Evolutionary conservation across 2,113 vertebrate species (phyloP), one percentile per base, ranked within the genome.

Genomic region (Sceloporus undulatus): DNA sequence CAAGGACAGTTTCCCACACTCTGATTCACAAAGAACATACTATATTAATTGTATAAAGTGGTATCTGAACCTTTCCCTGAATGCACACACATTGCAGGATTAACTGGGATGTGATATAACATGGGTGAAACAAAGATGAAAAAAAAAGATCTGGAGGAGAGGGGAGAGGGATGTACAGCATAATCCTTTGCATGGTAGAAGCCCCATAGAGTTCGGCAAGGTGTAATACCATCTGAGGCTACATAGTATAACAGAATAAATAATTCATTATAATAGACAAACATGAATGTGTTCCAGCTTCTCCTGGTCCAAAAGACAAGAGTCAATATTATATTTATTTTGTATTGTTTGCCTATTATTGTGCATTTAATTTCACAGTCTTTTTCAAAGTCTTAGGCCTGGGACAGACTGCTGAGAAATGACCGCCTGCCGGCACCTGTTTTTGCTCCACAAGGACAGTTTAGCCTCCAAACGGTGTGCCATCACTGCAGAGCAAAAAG

Each of bases 1-100:
- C 90, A 94, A 88, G 82, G 93, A 93, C 85, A 70, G 66, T 93
- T 93, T 94, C 92, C 95, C 91, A 94, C 90, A 92, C 85, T 85
- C 90, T 91, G 56, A 66, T 88, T 94, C 94, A 96, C 93, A 96
- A 96, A 96, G 94, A 52, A 82, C 40, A 59, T 79, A 90, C 92
- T 96, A 95, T 92, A 42, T 19, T 92, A 85, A 77, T 83, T 92
- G 93, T 93, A 65, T 21, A 54, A 93, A 85, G 88, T 78, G 90
- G 78, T n/a, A 19, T 92, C 88, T 85, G 85, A 80, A 74, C 59
- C 87, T 92, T 62, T 93, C 83, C 88, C 90, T 92, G 90, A 94
- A 95, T 91, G 94, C 80, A 92, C 94, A 93, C 88, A 78, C 48
- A 34, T 85, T 74, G 54, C 86, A 73, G 66, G 88, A 80, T 59